These are phyloP conservation scores for Drosophila eohydei DNA, from an alignment of 2,888 invertebrate species.

Conservation along the genomic window DNA sequence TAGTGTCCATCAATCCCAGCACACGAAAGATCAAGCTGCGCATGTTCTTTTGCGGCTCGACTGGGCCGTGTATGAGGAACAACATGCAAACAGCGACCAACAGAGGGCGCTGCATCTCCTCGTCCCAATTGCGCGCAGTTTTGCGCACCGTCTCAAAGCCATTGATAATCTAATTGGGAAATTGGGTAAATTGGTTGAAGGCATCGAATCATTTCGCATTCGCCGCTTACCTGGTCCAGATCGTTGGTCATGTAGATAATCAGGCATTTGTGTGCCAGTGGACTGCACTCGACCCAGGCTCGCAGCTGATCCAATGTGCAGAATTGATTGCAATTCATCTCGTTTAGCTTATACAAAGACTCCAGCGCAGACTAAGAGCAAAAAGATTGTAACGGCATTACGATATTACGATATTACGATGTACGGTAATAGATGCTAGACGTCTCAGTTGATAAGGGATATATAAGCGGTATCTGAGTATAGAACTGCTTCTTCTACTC, in stretches of 20 bases:
- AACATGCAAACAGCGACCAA: slow-evolving; percentile 10
- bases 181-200: background rate
- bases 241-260: background rate
- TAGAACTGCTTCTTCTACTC: no score
- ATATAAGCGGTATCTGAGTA: no score
- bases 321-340: background rate
- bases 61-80: background rate
- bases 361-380: background rate
- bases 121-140: slow-evolving; percentile 10
- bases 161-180: background rate
- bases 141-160: slow-evolving; percentile 1
- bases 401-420: background rate
- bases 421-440: background rate
- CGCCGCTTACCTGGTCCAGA: slow-evolving; percentile 7
- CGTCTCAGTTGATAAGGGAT: background rate
- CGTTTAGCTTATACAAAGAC: background rate
- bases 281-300: background rate
- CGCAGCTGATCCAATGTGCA: slow-evolving; percentile 9
- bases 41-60: background rate
- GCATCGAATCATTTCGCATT: background rate
- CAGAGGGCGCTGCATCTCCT: background rate
- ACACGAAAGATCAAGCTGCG: slow-evolving; percentile 15
- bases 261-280: background rate
- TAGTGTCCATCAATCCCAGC: slow-evolving; percentile 12
- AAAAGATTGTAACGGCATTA: background rate